Evolutionary conservation across 2,888 invertebrate genomes (phyloP).

Genomic region (Frankliniella intonsa): DNA sequence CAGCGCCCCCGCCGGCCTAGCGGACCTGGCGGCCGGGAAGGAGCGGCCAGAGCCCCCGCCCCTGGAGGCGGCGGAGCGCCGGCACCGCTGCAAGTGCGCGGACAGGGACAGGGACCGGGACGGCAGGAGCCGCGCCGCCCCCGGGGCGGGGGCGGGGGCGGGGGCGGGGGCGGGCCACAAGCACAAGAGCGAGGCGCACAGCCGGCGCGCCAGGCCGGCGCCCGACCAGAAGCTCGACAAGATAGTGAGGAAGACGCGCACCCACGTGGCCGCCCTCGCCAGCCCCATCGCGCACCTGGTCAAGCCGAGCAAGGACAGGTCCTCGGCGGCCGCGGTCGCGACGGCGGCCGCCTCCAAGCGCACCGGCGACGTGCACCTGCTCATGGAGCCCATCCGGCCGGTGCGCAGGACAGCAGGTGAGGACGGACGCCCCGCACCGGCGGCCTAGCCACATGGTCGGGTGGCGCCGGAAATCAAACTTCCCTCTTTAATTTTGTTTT

Average conservation of each 20-base stretch:
- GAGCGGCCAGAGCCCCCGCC: neutral
- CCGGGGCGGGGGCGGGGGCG: neutral
- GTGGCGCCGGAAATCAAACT: too few relatives aligned
- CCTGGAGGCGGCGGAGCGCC: neutral
- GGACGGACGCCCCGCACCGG: too few relatives aligned
- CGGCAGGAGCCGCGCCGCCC: neutral
- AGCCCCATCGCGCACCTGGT: conserved; percentile 3
- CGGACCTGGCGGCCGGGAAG: neutral
- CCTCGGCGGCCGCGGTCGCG: neutral
- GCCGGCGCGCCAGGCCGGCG: neutral
- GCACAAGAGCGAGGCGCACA: neutral
- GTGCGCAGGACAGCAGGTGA: neutral
- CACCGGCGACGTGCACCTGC: neutral
- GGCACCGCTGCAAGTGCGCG: conserved; percentile 22
- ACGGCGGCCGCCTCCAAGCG: neutral
- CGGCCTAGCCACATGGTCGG: too few relatives aligned
- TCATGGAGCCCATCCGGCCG: neutral
- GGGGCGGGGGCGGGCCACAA: neutral
- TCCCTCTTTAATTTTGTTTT: neutral
- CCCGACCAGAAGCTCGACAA: neutral
- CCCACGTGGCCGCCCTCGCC: conserved; percentile 7
- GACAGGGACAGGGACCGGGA: neutral
- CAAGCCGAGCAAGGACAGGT: conserved; percentile 5
- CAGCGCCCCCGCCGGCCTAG: neutral
- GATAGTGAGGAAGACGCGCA: neutral